Evolutionary conservation across 2,797 vertebrate species (phyloP).

Genomic region (Acestrorhynchus altus): DNA sequence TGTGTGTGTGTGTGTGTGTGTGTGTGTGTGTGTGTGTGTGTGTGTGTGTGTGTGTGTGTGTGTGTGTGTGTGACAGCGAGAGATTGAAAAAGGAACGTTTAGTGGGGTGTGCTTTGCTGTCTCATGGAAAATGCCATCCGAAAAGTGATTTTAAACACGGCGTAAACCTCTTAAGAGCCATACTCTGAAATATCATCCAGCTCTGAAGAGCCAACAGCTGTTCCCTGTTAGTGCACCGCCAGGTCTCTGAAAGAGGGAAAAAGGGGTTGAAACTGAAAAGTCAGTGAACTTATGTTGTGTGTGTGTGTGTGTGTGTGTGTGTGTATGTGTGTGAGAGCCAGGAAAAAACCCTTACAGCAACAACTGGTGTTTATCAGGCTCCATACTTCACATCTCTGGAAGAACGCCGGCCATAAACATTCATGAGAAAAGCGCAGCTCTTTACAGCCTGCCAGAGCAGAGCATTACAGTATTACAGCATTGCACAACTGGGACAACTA

Average conservation of each 20-base stretch:
- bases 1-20: neutral
- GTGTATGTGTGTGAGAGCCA: too few relatives aligned
- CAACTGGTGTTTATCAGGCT: conserved; percentile 22
- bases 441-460: neutral
- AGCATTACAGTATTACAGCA: conserved; percentile 14
- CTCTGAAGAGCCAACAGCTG: conserved; percentile 25
- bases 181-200: conserved; percentile 12
- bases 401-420: conserved; percentile 19
- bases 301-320: neutral
- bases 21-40: too few relatives aligned
- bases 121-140: conserved; percentile 13
- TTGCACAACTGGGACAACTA: neutral
- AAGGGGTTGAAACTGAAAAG: neutral
- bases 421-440: conserved; percentile 7
- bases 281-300: neutral
- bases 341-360: conserved; percentile 3
- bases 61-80: neutral
- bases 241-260: neutral
- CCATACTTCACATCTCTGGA: neutral
- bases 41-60: too few relatives aligned
- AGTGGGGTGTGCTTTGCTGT: neutral
- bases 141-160: conserved; percentile 13
- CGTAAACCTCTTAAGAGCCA: conserved; percentile 25
- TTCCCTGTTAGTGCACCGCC: neutral
- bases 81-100: neutral